Evolutionary conservation across 2,113 vertebrate species (phyloP).

Genomic region (Nothoprocta pentlandii): DNA sequence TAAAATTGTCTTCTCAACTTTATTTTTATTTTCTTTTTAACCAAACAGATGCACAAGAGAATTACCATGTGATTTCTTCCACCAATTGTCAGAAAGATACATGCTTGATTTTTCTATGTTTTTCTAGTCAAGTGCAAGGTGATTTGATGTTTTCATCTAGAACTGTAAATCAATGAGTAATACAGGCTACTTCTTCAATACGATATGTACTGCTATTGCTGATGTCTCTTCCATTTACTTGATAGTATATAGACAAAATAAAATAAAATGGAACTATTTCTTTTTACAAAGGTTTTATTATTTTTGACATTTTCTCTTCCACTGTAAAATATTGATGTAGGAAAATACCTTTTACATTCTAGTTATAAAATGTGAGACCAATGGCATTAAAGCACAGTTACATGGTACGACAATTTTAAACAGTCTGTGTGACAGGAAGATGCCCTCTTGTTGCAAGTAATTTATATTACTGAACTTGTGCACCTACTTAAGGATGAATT

Average conservation of each 20-base stretch:
- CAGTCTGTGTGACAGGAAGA: neutral
- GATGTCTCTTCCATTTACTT: neutral
- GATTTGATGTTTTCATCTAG: neutral
- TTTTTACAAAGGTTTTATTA: neutral
- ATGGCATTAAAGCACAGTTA: neutral
- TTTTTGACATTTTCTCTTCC: neutral
- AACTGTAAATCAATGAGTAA: neutral
- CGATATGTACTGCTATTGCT: neutral
- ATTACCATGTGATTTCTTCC: neutral
- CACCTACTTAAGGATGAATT: neutral
- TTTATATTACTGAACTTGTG: neutral
- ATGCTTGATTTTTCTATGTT: neutral
- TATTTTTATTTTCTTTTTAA: neutral
- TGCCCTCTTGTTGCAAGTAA: neutral
- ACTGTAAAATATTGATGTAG: neutral
- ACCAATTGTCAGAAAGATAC: neutral
- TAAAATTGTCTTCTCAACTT: neutral
- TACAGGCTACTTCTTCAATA: neutral
- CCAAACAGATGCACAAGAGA: neutral
- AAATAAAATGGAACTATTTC: neutral
- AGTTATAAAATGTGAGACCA: neutral
- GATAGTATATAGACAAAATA: neutral
- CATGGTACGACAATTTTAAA: neutral
- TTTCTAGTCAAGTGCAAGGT: neutral
- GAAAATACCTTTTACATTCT: neutral